Conservation (phyloP, 2,888 invertebrate species). For the Apotomis capreana region DNA sequence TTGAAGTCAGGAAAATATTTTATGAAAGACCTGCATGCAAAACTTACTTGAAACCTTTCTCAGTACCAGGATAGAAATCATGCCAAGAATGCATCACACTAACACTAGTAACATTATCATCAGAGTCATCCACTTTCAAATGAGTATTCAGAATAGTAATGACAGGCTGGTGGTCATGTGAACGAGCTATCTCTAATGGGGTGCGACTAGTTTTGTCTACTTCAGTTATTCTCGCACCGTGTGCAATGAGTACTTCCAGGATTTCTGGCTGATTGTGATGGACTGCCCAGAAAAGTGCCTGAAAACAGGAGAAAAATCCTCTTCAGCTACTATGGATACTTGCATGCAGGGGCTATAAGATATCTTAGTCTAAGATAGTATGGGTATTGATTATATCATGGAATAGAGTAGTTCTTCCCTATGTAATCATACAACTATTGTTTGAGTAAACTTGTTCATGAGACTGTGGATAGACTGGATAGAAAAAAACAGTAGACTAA, state of each 20-base stretch:
- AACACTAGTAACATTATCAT: constrained; percentile 49
- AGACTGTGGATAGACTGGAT: too few species aligned
- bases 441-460: too few species aligned
- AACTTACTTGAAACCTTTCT: constrained; percentile 62
- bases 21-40: constrained; percentile 17
- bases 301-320: constrained; percentile 51
- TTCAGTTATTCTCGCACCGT: constrained; percentile 77
- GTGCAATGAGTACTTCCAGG: constrained; percentile 79
- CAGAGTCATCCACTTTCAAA: constrained; percentile 54
- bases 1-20: background rate
- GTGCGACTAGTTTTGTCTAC: constrained; percentile 79
- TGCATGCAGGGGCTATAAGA: constrained; percentile 8
- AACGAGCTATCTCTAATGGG: constrained; percentile 79
- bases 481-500: too few species aligned
- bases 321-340: constrained; percentile 6
- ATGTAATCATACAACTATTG: too few species aligned
- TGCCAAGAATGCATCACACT: constrained; percentile 68
- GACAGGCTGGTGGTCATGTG: constrained; percentile 78
- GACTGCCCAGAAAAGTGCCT: constrained; percentile 86
- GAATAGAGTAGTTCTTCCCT: too few species aligned
- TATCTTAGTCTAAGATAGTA: background rate
- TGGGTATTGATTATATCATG: background rate
- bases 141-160: constrained; percentile 70
- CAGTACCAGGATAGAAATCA: constrained; percentile 79
- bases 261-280: constrained; percentile 81